Evolutionary conservation across 1,140 invertebrate genomes (phyloP).

Genomic region (Aporrectodea caliginosa): DNA sequence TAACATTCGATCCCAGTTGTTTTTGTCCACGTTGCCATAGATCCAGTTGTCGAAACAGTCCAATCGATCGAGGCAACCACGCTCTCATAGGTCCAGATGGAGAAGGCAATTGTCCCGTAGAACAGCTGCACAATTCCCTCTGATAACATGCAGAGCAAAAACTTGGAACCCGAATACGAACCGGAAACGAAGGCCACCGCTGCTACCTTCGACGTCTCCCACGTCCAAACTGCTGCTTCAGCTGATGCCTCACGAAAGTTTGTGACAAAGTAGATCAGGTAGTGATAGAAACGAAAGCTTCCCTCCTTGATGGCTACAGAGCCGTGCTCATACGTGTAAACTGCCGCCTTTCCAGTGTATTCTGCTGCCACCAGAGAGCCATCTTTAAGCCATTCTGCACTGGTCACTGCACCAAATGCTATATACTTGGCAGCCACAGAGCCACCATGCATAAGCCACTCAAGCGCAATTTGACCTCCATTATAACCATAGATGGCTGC

Average conservation of each 20-base stretch:
- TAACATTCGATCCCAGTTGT: too few species aligned
- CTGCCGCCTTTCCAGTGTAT: background rate
- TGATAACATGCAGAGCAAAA: background rate
- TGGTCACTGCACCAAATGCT: background rate
- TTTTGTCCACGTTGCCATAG: background rate
- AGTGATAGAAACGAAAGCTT: background rate
- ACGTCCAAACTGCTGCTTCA: constrained; percentile 14
- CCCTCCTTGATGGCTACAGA: constrained; percentile 16
- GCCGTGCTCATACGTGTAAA: constrained; percentile 15
- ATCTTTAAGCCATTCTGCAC: background rate
- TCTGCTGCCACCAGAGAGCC: constrained; percentile 7
- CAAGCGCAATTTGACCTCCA: background rate
- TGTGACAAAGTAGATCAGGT: constrained; percentile 8
- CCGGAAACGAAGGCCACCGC: background rate
- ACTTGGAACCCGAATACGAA: background rate
- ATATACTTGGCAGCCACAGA: background rate
- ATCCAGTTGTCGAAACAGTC: background rate
- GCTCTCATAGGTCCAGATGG: background rate
- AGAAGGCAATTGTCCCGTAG: background rate
- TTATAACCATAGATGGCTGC: background rate
- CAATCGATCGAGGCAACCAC: background rate
- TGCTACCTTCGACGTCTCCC: background rate
- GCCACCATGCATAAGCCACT: background rate
- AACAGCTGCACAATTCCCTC: background rate
- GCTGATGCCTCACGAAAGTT: constrained; percentile 17